Conservation (phyloP, 1,140 invertebrate genomes). For the Radopholus similis region DNA sequence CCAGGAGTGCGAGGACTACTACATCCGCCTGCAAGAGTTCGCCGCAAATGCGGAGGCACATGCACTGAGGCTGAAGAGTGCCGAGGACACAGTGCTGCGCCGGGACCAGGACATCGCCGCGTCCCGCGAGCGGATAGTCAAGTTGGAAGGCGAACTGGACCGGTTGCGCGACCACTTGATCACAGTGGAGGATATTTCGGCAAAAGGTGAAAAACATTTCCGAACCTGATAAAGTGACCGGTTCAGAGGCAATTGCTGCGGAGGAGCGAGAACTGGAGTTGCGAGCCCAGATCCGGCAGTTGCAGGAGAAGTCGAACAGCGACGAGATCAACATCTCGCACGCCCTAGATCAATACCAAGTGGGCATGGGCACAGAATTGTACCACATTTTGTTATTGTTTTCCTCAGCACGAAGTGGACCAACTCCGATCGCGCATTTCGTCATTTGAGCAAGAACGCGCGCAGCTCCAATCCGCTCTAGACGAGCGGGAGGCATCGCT, state of each 20-base stretch:
- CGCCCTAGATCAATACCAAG: constrained; percentile 15
- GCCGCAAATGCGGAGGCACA: background rate
- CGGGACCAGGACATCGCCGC: constrained; percentile 1
- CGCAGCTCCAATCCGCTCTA: background rate
- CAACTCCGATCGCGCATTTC: background rate
- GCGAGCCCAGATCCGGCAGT: constrained; percentile 23
- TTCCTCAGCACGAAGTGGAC: background rate
- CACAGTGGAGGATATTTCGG: constrained; percentile 23
- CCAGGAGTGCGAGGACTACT: constrained; percentile 18
- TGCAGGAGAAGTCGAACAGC: constrained; percentile 14
- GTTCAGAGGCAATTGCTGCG: constrained; percentile 27
- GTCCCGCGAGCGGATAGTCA: constrained; percentile 5
- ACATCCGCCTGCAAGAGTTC: constrained; percentile 18
- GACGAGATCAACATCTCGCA: background rate
- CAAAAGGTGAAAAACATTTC: constrained; percentile 9
- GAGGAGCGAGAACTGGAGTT: constrained; percentile 32
- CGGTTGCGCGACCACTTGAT: constrained; percentile 28
- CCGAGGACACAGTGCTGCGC: background rate
- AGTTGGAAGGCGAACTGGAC: constrained; percentile 22
- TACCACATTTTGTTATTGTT: background rate
- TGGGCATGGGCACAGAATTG: too few relatives aligned
- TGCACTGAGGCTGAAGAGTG: background rate
- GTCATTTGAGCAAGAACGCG: background rate
- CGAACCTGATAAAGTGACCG: background rate
- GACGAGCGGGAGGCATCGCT: constrained; percentile 2